Evolutionary conservation across 2,797 vertebrate genomes (phyloP).

Genomic region (Enteromius unitaeniatus): DNA sequence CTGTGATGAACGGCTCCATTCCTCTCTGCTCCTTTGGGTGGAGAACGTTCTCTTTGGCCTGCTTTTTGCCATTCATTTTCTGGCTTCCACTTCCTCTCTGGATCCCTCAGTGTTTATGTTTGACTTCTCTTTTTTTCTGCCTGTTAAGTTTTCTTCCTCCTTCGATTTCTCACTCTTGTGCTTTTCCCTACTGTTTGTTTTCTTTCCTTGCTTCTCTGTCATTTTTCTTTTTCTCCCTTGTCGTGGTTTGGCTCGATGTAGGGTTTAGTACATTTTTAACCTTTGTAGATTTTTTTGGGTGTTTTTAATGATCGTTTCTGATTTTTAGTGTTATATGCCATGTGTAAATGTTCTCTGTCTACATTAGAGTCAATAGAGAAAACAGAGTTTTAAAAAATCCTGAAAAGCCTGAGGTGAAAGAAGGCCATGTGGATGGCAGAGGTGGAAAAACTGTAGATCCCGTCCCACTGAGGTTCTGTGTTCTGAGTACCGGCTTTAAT

Average conservation of each 20-base stretch:
- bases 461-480: neutral
- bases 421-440: neutral
- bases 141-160: neutral
- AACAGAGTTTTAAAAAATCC: neutral
- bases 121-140: conserved; percentile 59
- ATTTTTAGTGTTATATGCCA: neutral
- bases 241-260: conserved; percentile 8
- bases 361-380: neutral
- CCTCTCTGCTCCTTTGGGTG: conserved; percentile 2
- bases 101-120: conserved; percentile 48
- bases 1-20: conserved; percentile 18
- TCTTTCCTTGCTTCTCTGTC: conserved; percentile 60
- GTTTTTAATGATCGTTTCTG: neutral
- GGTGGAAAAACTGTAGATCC: neutral
- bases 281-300: neutral
- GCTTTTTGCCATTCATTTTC: conserved; percentile 43
- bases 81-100: neutral
- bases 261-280: neutral
- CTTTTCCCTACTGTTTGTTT: neutral
- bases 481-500: no score
- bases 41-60: conserved; percentile 50
- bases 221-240: conserved; percentile 26
- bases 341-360: neutral
- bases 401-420: neutral
- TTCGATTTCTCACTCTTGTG: no score